phyloP scores from a whole-genome alignment of 2,113 vertebrate species.

The Fukomys damarensis region DNA sequence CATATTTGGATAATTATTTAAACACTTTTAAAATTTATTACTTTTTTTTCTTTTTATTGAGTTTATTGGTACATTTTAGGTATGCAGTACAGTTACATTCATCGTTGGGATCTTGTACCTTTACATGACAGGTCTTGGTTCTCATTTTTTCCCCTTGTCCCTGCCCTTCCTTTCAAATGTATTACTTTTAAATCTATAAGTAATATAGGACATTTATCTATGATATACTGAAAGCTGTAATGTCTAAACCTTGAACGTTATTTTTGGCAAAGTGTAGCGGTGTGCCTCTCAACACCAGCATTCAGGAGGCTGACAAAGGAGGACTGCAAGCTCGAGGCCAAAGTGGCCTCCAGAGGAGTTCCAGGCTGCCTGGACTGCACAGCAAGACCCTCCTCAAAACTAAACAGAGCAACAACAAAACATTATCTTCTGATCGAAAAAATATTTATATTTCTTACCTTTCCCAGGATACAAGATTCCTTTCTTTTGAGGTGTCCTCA shows the following conservation, averaged over 20 bases:
- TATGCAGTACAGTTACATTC: too few species aligned
- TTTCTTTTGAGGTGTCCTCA: constrained; percentile 91
- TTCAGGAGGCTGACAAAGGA: not conserved
- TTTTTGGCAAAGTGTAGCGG: not conserved
- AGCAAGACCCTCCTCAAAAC: not conserved
- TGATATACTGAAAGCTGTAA: not conserved
- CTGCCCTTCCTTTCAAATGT: not conserved
- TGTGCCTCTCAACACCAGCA: not conserved
- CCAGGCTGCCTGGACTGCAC: not conserved
- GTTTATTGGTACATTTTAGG: too few species aligned
- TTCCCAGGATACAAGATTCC: constrained; percentile 87
- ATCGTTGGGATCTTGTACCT: too few species aligned
- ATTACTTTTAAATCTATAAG: constrained; percentile 54
- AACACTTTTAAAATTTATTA: not conserved
- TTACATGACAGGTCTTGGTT: too few species aligned
- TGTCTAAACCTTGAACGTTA: not conserved
- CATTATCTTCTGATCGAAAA: constrained; percentile 33
- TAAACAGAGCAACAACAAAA: not conserved
- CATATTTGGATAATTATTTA: constrained; percentile 11
- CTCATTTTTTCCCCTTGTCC: too few species aligned
- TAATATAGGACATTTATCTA: constrained; percentile 3
- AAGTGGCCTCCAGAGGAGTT: not conserved
- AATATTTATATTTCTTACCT: constrained; percentile 85
- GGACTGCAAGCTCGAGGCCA: not conserved
- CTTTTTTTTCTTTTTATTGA: too few species aligned